Evolutionary conservation across 2,113 vertebrate genomes (phyloP).

Genomic region (Nettapus auritus): DNA sequence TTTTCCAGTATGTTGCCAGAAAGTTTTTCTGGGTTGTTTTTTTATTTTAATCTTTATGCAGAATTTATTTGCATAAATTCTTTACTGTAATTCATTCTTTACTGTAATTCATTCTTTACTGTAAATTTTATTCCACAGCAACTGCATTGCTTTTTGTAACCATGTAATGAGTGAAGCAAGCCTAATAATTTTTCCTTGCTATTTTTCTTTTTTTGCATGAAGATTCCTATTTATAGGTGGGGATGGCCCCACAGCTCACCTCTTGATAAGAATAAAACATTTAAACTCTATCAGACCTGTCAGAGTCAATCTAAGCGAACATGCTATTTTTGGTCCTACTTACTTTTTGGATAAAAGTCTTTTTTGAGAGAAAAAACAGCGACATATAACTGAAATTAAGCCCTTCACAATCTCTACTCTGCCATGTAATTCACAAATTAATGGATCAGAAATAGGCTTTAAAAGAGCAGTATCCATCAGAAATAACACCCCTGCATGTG

Average conservation of each 20-base stretch:
- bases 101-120: background rate
- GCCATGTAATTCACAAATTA: conserved; percentile 49
- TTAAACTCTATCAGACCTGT: background rate
- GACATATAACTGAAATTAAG: conserved; percentile 39
- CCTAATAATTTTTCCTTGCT: background rate
- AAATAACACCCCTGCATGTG: conserved; percentile 4
- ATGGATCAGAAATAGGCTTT: conserved; percentile 51
- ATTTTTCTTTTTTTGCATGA: background rate
- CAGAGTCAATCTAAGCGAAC: background rate
- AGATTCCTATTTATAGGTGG: background rate
- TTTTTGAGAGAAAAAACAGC: conserved; percentile 13
- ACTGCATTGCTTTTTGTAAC: background rate
- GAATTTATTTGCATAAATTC: background rate
- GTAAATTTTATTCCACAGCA: background rate
- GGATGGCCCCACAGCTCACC: background rate
- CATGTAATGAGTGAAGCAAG: background rate
- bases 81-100: background rate
- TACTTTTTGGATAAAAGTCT: conserved; percentile 38
- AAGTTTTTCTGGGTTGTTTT: background rate
- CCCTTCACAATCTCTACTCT: conserved; percentile 7
- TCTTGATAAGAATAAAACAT: background rate
- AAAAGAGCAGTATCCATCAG: conserved; percentile 28
- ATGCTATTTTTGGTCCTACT: conserved; percentile 21
- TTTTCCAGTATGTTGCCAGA: background rate
- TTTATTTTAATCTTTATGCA: background rate